Conservation (phyloP, 2,888 invertebrate species). For the Temnothorax ravouxi region DNA sequence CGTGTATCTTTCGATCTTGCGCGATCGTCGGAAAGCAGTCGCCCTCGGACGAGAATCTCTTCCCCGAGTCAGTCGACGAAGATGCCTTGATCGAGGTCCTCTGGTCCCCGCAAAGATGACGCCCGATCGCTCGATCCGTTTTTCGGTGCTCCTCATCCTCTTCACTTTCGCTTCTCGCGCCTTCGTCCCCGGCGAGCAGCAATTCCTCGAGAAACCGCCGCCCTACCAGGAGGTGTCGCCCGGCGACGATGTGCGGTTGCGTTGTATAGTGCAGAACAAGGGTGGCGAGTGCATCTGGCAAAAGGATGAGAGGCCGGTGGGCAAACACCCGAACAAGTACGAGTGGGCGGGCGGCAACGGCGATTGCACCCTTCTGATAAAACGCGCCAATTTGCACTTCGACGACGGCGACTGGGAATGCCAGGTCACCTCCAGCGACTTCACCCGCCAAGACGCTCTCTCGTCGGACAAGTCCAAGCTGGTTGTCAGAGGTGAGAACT, state of each 20-base stretch:
- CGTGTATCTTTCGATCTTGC: neutral
- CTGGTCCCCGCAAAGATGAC: conserved; percentile 19
- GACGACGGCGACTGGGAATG: conserved; percentile 98
- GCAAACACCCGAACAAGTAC: conserved; percentile 94
- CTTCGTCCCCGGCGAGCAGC: conserved; percentile 88
- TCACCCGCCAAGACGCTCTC: conserved; percentile 90
- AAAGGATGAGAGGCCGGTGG: conserved; percentile 96
- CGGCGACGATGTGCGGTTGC: conserved; percentile 93
- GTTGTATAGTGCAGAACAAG: conserved; percentile 95
- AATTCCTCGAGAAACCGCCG: conserved; percentile 93
- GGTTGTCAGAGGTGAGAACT: conserved; percentile 91
- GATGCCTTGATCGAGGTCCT: neutral
- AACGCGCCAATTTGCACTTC: conserved; percentile 93
- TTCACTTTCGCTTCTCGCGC: neutral
- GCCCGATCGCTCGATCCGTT: neutral
- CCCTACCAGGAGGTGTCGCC: conserved; percentile 95
- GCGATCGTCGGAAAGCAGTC: neutral
- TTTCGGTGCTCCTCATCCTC: neutral
- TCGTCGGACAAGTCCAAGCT: conserved; percentile 94
- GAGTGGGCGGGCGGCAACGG: conserved; percentile 93
- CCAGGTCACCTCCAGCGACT: conserved; percentile 96
- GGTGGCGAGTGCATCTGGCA: conserved; percentile 97
- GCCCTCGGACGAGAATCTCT: neutral
- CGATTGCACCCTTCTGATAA: conserved; percentile 95
- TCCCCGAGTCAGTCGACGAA: neutral